Evolutionary conservation across 2,888 invertebrate genomes (phyloP), one percentile per base, ranked within the genome.

Genomic region (Acanthopleura granulata): DNA sequence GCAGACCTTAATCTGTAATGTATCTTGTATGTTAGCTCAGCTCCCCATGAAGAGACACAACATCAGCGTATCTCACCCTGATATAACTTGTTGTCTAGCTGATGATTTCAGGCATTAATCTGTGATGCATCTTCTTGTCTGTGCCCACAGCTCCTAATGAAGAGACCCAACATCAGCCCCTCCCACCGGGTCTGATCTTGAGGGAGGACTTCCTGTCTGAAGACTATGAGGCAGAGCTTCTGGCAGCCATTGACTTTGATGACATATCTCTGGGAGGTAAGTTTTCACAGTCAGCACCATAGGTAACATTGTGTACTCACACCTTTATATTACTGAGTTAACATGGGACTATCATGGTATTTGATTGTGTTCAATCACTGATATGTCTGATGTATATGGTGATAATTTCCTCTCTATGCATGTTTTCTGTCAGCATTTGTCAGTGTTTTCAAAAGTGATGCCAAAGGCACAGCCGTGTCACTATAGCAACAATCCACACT

Each of bases 101-200:
- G 14, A 1, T 62, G 40, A 22, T 70, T 70, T 1, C 30, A 6
- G 22, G 0, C 3, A 16, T 14, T n/a, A 22, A 70, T 40, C 40
- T 6, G 40, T 6, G 9, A 40, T 40, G 3, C 9, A 9, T 40
- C 72, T 25, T 72, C 15, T 40, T 12, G 11, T 16, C 12, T 49
- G 75, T 3, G 79, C 75, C 62, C 40, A 40, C 9, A 40, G 40
- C 40, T 40, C 40, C 40, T 40, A 6, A 9, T 40, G 40, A 40
- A 40, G 4, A 40, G 40, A 40, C 40, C 4, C 40, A 9, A 9
- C 77, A 80, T 15, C 76, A 78, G 40, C 40, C 40, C 40, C 40
- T 40, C 3, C 96, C 96, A 1, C 90, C 92, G 71, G 97, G 96
- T 0, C 91, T 97, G n/a, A 87, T 91, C 18, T 79, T 97, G 51